These are phyloP conservation scores for Lepilemur ruficaudatus DNA, from an alignment of 2,797 vertebrate genomes.

Conservation along the genomic window DNA sequence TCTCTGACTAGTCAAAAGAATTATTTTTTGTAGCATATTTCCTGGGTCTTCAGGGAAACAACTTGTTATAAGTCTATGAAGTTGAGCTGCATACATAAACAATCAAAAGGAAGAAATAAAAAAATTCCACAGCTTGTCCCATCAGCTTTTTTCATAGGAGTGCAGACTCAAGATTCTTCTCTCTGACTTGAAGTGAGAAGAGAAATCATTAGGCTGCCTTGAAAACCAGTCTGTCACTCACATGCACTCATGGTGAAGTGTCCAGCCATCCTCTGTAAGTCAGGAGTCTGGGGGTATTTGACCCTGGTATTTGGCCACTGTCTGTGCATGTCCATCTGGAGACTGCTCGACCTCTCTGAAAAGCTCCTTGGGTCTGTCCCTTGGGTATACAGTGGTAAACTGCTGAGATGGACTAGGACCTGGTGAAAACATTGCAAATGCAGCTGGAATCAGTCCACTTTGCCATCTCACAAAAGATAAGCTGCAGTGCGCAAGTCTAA, in stretches of 20 bases:
- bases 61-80: slow-evolving; percentile 45
- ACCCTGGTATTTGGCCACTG: neutral
- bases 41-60: neutral
- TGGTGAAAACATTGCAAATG: neutral
- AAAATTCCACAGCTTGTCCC: neutral
- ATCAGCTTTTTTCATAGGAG: neutral
- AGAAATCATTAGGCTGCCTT: neutral
- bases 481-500: too few relatives aligned
- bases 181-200: neutral
- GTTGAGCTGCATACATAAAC: neutral
- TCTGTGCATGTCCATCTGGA: neutral
- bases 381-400: neutral
- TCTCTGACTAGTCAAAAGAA: slow-evolving; percentile 2
- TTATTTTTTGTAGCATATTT: slow-evolving; percentile 34
- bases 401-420: neutral
- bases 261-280: neutral
- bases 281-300: neutral
- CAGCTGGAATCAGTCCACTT: neutral
- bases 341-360: neutral
- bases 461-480: neutral
- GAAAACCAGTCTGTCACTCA: neutral
- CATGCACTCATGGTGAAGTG: neutral
- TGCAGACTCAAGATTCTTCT: neutral
- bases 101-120: slow-evolving; percentile 52
- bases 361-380: neutral